These are phyloP conservation scores for Isichthys henryi DNA, from an alignment of 2,113 vertebrate genomes.

Conservation along the genomic window DNA sequence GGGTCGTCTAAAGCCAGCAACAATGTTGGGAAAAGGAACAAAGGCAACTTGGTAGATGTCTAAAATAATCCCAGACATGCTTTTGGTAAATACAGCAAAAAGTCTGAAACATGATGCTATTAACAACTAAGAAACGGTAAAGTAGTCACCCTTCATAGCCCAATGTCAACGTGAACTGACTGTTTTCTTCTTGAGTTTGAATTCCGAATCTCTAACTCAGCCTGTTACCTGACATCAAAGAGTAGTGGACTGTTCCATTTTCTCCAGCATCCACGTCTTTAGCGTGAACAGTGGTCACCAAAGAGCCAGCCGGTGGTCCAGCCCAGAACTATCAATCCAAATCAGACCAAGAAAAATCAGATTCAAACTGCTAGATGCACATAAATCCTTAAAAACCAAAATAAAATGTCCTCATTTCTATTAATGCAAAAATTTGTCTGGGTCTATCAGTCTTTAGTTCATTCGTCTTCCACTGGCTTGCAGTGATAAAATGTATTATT, in stretches of 20 bases:
- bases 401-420: background rate
- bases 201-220: background rate
- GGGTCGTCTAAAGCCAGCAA: constrained; percentile 42
- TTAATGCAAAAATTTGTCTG: background rate
- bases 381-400: background rate
- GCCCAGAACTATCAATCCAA: constrained; percentile 69
- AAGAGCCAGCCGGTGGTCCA: constrained; percentile 61
- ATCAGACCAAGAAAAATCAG: background rate
- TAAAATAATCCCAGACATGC: background rate
- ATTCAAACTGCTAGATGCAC: background rate
- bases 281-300: constrained; percentile 75
- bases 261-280: constrained; percentile 80
- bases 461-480: background rate
- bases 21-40: background rate
- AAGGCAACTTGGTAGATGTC: background rate
- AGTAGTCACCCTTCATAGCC: background rate
- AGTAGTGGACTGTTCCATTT: constrained; percentile 71
- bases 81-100: background rate
- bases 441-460: background rate
- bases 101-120: background rate
- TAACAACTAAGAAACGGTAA: background rate
- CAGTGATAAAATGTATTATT: background rate
- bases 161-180: background rate
- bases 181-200: background rate
- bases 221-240: constrained; percentile 65